phyloP scores from a whole-genome alignment of 2,113 vertebrate genomes.

The Chaenocephalus aceratus region DNA sequence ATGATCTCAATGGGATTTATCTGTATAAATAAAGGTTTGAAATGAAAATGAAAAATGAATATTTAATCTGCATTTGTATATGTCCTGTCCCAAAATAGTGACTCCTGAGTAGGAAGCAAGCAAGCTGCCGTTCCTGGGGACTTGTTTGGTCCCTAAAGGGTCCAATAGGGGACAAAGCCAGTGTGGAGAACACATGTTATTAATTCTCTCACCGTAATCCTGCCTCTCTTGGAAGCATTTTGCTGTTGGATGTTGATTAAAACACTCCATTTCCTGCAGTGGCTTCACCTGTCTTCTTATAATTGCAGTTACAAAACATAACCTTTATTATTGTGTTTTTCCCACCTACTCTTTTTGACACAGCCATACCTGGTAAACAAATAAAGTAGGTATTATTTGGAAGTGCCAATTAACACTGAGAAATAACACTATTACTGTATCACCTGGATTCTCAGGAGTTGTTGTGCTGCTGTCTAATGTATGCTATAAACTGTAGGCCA shows the following conservation, averaged over 20 bases:
- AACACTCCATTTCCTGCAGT: background rate
- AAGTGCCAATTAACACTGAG: background rate
- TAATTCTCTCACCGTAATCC: background rate
- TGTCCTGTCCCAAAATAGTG: too few species aligned
- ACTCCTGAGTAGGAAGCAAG: background rate
- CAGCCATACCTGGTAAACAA: conserved; percentile 23
- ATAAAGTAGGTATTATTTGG: background rate
- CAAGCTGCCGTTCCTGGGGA: background rate
- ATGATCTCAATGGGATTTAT: too few species aligned
- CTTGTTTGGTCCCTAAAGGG: background rate
- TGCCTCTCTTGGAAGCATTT: too few species aligned
- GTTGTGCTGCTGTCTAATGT: conserved; percentile 31
- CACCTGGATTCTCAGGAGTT: conserved; percentile 6
- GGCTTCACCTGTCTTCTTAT: background rate
- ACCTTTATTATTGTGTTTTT: conserved; percentile 10
- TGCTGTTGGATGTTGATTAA: background rate
- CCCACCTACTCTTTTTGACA: conserved; percentile 12
- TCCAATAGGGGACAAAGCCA: background rate
- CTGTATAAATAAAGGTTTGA: too few species aligned
- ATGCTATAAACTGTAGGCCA: background rate
- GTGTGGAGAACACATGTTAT: background rate
- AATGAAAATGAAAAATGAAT: too few species aligned
- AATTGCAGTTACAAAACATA: conserved; percentile 10
- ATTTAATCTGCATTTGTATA: too few species aligned
- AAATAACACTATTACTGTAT: conserved; percentile 4